Evolutionary conservation across 2,888 invertebrate genomes (phyloP).

Genomic region (Drosophila eohydei): DNA sequence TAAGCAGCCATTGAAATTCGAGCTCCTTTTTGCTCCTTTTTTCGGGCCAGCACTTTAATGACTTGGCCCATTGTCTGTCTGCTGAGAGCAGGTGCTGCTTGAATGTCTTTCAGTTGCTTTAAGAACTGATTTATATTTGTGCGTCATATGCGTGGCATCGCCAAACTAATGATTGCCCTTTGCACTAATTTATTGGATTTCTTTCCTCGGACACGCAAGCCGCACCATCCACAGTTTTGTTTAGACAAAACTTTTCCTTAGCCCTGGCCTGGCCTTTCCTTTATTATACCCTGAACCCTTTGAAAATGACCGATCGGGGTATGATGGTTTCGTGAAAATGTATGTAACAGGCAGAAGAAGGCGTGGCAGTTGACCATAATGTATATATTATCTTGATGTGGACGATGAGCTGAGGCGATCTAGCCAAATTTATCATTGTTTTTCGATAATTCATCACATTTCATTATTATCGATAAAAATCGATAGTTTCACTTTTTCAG

Average conservation of each 20-base stretch:
- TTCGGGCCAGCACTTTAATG: constrained; percentile 13
- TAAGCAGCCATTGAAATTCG: constrained; percentile 52
- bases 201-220: constrained; percentile 64
- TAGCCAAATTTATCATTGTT: too few species aligned
- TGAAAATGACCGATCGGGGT: too few species aligned
- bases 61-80: constrained; percentile 29
- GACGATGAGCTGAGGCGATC: too few species aligned
- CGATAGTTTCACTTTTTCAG: too few species aligned
- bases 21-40: not conserved
- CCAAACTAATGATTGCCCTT: constrained; percentile 70
- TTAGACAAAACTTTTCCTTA: constrained; percentile 7
- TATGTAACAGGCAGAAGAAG: too few species aligned
- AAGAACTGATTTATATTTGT: constrained; percentile 65
- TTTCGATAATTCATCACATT: too few species aligned
- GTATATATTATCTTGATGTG: too few species aligned
- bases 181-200: constrained; percentile 75
- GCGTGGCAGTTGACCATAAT: too few species aligned
- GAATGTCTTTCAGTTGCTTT: constrained; percentile 7
- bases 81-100: constrained; percentile 31
- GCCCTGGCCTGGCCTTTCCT: constrained; percentile 1
- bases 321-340: too few species aligned
- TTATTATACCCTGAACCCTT: not conserved
- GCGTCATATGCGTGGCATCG: constrained; percentile 53
- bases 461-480: too few species aligned
- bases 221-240: constrained; percentile 18